Evolutionary conservation across 1,140 invertebrate genomes (phyloP).

Genomic region (Brachionus manjavacas): DNA sequence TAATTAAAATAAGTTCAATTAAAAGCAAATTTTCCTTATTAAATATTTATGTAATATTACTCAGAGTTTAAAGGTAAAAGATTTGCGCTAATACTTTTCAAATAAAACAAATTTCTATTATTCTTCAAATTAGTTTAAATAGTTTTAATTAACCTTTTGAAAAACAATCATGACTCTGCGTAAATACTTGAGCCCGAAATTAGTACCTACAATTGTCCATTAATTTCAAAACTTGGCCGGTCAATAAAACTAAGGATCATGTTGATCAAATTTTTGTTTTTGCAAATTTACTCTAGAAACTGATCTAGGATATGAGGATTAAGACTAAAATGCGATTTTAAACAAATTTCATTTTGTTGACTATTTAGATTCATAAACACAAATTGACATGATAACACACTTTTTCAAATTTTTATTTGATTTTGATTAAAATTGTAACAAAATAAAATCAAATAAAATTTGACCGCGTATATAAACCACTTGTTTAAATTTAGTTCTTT

Average conservation of each 20-base stretch:
- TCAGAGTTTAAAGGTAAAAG: background rate
- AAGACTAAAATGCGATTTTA: constrained; percentile 1
- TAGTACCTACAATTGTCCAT: constrained; percentile 16
- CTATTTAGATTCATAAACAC: background rate
- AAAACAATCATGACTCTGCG: constrained; percentile 20
- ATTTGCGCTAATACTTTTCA: background rate
- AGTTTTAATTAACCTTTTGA: constrained; percentile 5
- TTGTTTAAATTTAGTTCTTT: background rate
- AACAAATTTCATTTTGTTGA: constrained; percentile 12
- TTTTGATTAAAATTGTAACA: constrained; percentile 2
- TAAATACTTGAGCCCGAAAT: background rate
- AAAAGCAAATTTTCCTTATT: background rate
- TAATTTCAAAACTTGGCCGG: background rate
- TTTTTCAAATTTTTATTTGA: constrained; percentile 10
- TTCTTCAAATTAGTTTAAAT: background rate
- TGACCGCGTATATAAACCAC: background rate
- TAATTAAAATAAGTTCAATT: background rate
- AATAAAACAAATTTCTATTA: background rate
- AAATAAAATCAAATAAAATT: constrained; percentile 1
- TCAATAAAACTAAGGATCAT: constrained; percentile 3
- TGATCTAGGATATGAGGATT: constrained; percentile 21
- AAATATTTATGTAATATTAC: background rate
- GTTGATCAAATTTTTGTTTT: constrained; percentile 12
- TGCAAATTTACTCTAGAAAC: constrained; percentile 19
- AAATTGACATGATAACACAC: constrained; percentile 25